Percentiles rank a stretch among this genome's conserved stretches.
These are phyloP conservation scores for Bradypodion ventrale DNA, from an alignment of 2,797 vertebrate species.

Conservation along the genomic window DNA sequence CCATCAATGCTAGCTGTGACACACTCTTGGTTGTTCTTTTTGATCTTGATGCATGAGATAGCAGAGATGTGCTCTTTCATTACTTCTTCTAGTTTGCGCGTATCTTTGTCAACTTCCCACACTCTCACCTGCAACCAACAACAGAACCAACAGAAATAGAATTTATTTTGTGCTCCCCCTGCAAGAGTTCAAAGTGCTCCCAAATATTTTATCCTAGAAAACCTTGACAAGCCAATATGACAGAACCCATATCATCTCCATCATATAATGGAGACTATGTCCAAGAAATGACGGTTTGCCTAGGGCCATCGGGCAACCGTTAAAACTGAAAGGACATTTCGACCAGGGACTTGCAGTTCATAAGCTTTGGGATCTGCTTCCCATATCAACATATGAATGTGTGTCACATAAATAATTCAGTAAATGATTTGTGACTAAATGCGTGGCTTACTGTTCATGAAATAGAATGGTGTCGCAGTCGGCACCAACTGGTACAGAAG, in stretches of 20 bases:
- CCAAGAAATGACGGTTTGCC: not conserved
- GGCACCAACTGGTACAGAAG: not conserved
- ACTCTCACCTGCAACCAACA: slow-evolving; percentile 80
- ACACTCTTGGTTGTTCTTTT: slow-evolving; percentile 83
- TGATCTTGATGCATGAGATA: slow-evolving; percentile 84
- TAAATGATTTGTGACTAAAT: not conserved
- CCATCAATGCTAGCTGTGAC: slow-evolving; percentile 87
- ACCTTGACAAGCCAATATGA: not conserved
- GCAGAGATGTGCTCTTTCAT: slow-evolving; percentile 86
- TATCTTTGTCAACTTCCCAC: slow-evolving; percentile 79
- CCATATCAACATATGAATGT: not conserved
- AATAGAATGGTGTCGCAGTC: not conserved
- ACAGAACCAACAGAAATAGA: not conserved
- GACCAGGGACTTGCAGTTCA: not conserved
- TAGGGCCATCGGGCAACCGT: not conserved
- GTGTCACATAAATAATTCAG: not conserved
- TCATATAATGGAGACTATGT: not conserved
- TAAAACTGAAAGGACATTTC: not conserved
- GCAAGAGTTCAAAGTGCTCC: not conserved
- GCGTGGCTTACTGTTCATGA: not conserved
- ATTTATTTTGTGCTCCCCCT: not conserved
- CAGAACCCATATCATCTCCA: not conserved
- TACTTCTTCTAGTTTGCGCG: slow-evolving; percentile 75
- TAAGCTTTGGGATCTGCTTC: not conserved
- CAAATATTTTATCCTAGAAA: not conserved